Conservation (phyloP, 2,113 vertebrate species). For the Amia ocellicauda region DNA sequence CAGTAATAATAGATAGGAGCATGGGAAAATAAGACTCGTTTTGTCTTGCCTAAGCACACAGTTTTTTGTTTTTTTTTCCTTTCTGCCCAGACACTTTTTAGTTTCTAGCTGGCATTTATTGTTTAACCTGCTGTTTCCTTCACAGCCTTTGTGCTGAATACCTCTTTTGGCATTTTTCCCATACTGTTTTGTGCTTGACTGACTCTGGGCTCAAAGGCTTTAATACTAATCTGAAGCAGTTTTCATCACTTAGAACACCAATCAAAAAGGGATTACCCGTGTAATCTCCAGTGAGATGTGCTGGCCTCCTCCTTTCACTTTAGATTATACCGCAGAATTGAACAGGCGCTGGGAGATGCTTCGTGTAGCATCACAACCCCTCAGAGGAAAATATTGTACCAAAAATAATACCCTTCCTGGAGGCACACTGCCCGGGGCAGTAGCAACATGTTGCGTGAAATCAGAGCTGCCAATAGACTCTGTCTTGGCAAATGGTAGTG, state of each 20-base stretch:
- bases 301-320: slow-evolving; percentile 3
- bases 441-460: too few relatives aligned
- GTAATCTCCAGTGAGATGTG: slow-evolving; percentile 32
- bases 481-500: too few relatives aligned
- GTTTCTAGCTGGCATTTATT: neutral
- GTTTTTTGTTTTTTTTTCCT: neutral
- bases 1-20: slow-evolving; percentile 5
- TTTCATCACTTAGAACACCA: slow-evolving; percentile 45
- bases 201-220: slow-evolving; percentile 27
- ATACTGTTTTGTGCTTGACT: slow-evolving; percentile 32
- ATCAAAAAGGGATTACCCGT: slow-evolving; percentile 48
- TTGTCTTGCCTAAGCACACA: slow-evolving; percentile 5
- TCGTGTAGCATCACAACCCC: neutral
- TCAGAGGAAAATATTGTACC: neutral
- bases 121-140: neutral
- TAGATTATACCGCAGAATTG: slow-evolving; percentile 1
- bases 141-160: neutral
- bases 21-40: neutral
- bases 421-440: too few relatives aligned
- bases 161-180: slow-evolving; percentile 7
- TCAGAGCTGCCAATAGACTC: too few relatives aligned
- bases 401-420: neutral
- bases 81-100: neutral
- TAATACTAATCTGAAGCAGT: slow-evolving; percentile 42
- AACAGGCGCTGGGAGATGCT: neutral